Percentiles rank a stretch among this genome's conserved stretches.
phyloP scores from a whole-genome alignment of 2,797 vertebrate species.

The Gymnothorax reevesii region DNA sequence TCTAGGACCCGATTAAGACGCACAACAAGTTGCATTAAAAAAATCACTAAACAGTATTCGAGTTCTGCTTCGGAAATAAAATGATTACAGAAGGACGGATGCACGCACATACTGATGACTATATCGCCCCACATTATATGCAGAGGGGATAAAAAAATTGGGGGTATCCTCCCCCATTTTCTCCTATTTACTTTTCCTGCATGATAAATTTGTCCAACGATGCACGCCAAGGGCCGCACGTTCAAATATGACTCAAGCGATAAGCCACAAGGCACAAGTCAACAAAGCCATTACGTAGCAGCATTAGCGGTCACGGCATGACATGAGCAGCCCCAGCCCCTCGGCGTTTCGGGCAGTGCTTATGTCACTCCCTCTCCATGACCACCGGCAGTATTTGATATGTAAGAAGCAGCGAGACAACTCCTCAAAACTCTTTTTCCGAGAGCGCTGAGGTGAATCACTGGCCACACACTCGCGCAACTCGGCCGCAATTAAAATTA shows the following conservation, averaged over 20 bases:
- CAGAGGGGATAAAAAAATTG: too few species aligned
- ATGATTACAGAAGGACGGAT: too few species aligned
- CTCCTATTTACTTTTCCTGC: too few species aligned
- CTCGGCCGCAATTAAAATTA: background rate
- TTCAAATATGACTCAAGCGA: background rate
- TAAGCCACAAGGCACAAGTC: background rate
- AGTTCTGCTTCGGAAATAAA: too few species aligned
- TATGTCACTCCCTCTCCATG: background rate
- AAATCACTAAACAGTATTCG: too few species aligned
- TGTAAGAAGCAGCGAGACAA: background rate
- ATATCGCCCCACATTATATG: too few species aligned
- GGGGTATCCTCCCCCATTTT: too few species aligned
- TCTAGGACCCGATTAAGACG: too few species aligned
- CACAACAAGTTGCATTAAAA: too few species aligned
- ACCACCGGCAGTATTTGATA: background rate
- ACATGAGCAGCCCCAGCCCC: background rate
- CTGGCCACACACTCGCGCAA: background rate
- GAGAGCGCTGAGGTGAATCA: background rate
- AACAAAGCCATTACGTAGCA: conserved; percentile 3
- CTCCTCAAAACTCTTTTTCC: background rate
- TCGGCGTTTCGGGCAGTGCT: background rate
- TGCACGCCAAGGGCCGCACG: background rate
- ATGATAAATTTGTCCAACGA: background rate
- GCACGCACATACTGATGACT: too few species aligned
- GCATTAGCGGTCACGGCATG: background rate